These are phyloP conservation scores for Ditula angustiorana DNA, from an alignment of 2,888 invertebrate genomes.

Conservation along the genomic window DNA sequence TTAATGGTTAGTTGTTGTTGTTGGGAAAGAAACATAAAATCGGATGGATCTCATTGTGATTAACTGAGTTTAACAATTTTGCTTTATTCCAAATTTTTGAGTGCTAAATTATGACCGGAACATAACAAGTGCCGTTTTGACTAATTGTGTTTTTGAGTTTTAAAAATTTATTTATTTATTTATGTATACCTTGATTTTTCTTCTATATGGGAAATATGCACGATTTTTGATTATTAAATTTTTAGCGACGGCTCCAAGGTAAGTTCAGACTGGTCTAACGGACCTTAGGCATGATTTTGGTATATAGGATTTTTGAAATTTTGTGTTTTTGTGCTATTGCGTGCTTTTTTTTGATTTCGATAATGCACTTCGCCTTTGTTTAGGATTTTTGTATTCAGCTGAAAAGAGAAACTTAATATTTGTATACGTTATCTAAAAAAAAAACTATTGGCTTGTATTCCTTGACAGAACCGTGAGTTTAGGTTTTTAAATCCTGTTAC, in stretches of 20 bases:
- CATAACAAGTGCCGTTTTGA: constrained; percentile 39
- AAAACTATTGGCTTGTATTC: constrained; percentile 22
- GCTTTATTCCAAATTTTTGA: constrained; percentile 37
- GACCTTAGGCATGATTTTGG: constrained; percentile 17
- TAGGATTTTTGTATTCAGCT: constrained; percentile 47
- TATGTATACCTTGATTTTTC: constrained; percentile 1
- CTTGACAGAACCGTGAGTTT: constrained; percentile 19
- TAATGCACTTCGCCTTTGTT: constrained; percentile 35
- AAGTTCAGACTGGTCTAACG: constrained; percentile 12
- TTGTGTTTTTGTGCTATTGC: constrained; percentile 34
- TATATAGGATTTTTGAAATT: constrained; percentile 3
- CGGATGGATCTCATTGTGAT: constrained; percentile 66
- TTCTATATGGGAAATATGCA: constrained; percentile 12
- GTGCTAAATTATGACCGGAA: constrained; percentile 37
- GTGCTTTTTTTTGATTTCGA: constrained; percentile 42
- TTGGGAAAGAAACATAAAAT: constrained; percentile 50
- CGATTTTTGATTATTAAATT: constrained; percentile 1
- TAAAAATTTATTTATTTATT: constrained; percentile 32
- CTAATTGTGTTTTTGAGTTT: constrained; percentile 49
- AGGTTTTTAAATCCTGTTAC: background rate
- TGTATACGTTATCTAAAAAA: constrained; percentile 2
- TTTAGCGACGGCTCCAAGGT: constrained; percentile 17
- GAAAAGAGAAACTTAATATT: constrained; percentile 16
- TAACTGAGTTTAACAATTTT: constrained; percentile 55
- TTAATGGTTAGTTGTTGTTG: too few species aligned